Evolutionary conservation across 2,113 vertebrate genomes (phyloP).

Genomic region (Anoura caudifer): DNA sequence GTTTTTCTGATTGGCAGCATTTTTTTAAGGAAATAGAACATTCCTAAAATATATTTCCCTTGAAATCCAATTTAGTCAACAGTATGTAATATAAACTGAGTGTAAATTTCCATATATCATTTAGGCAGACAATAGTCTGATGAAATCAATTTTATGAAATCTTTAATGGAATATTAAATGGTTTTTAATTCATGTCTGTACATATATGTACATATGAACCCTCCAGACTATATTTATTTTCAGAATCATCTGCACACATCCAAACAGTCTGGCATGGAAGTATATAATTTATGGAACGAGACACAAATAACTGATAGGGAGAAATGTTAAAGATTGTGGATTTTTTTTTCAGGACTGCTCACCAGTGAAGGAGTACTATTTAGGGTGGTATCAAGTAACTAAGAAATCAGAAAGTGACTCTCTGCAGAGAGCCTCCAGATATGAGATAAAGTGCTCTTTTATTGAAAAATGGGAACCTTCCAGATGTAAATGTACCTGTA

Average conservation of each 20-base stretch:
- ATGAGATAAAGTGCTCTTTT: slow-evolving; percentile 15
- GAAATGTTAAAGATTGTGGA: neutral
- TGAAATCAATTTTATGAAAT: neutral
- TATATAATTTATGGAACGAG: neutral
- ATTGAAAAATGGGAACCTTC: slow-evolving; percentile 18
- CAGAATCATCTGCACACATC: neutral
- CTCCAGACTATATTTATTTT: neutral
- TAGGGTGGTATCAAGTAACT: neutral
- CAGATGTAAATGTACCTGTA: neutral
- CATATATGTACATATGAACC: neutral
- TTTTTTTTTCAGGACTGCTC: neutral
- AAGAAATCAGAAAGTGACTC: slow-evolving; percentile 5
- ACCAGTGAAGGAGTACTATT: neutral
- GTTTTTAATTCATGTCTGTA: neutral
- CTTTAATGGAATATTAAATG: neutral
- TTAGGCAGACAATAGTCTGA: neutral
- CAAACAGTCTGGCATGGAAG: neutral
- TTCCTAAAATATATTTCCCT: slow-evolving; percentile 34
- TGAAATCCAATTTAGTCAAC: slow-evolving; percentile 30
- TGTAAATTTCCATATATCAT: slow-evolving; percentile 25
- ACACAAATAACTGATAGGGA: neutral
- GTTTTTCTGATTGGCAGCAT: neutral
- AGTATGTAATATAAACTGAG: too few relatives aligned
- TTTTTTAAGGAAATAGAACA: neutral
- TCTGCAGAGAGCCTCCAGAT: slow-evolving; percentile 29